phyloP scores from a whole-genome alignment of 2,888 invertebrate species.

The Thysanoteuthis rhombus region DNA sequence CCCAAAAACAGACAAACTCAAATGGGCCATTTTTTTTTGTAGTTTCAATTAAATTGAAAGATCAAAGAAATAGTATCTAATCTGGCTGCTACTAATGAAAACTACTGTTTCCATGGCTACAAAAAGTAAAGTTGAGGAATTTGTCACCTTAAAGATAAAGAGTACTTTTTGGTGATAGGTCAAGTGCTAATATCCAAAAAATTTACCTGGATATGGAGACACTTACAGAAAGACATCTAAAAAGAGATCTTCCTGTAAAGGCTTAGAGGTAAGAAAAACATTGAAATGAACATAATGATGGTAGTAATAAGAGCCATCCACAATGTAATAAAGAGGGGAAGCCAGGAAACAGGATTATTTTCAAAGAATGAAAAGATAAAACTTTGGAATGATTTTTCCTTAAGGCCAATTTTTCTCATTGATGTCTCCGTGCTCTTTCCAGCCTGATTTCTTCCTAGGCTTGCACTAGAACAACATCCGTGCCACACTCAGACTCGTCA shows the following conservation, averaged over 20 bases:
- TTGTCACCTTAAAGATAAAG: no score
- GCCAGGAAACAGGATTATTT: background rate
- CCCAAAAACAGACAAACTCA: background rate
- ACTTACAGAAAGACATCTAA: background rate
- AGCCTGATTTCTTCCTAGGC: background rate
- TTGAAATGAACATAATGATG: background rate
- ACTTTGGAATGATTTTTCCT: background rate
- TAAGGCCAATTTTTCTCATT: constrained; percentile 1
- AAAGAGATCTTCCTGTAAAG: background rate
- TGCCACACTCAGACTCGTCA: background rate
- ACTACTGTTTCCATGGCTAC: constrained; percentile 12
- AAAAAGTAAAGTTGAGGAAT: background rate
- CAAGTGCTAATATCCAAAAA: background rate
- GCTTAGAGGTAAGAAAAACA: background rate
- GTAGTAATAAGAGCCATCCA: background rate
- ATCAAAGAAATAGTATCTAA: background rate
- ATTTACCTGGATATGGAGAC: background rate
- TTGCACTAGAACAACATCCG: background rate
- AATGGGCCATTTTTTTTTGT: background rate
- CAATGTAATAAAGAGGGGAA: background rate
- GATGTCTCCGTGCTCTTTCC: constrained; percentile 12
- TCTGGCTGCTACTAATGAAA: constrained; percentile 12
- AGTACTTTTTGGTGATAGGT: no score
- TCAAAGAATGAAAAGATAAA: background rate
- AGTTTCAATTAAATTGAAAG: no score